These are phyloP conservation scores for Thamnophis sirtalis DNA, from an alignment of 2,113 vertebrate genomes.

Conservation along the genomic window DNA sequence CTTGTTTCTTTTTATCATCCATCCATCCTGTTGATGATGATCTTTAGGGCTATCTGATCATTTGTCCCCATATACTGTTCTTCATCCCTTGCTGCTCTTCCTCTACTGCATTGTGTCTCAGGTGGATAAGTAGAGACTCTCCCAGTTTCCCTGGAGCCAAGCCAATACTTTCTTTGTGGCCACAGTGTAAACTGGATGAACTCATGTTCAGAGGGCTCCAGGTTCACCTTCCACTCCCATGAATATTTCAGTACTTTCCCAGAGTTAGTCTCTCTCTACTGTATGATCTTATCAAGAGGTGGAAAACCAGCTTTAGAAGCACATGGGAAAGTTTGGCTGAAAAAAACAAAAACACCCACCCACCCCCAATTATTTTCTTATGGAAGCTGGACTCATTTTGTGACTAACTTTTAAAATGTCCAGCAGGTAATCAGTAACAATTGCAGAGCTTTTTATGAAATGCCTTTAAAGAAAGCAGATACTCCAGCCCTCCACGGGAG, in stretches of 20 bases:
- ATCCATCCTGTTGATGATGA: neutral
- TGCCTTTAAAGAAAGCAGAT: neutral
- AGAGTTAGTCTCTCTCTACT: neutral
- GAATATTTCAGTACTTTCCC: neutral
- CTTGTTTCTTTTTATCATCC: neutral
- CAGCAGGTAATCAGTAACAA: neutral
- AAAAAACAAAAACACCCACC: neutral
- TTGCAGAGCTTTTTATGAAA: neutral
- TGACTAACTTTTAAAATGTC: neutral
- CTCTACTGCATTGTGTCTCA: neutral
- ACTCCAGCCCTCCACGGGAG: neutral
- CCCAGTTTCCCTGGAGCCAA: neutral
- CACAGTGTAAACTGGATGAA: neutral
- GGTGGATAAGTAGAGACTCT: neutral
- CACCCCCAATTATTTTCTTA: neutral
- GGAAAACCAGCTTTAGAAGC: neutral
- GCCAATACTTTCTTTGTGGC: neutral
- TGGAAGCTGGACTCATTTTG: neutral
- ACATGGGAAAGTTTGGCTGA: neutral
- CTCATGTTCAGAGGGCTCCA: neutral
- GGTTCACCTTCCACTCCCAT: neutral
- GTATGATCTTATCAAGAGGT: neutral
- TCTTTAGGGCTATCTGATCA: neutral
- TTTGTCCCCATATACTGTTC: neutral
- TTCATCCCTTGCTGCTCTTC: neutral